Percentiles rank a stretch among this genome's conserved stretches.
phyloP scores from a whole-genome alignment of 2,113 vertebrate species.

The Phoenicopterus ruber region DNA sequence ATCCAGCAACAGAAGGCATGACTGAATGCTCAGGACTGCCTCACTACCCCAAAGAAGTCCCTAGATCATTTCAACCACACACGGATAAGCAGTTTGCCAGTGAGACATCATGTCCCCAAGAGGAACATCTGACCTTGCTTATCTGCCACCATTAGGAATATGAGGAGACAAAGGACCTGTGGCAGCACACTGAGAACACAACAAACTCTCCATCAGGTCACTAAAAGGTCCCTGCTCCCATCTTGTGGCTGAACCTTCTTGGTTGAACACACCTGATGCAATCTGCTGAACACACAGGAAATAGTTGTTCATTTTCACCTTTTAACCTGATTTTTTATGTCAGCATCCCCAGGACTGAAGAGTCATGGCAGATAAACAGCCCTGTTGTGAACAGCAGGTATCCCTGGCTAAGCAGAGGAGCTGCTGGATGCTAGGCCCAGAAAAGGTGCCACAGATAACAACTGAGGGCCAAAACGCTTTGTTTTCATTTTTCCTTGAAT shows the following conservation, averaged over 20 bases:
- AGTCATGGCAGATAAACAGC: neutral
- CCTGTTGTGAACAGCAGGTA: neutral
- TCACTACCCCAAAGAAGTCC: neutral
- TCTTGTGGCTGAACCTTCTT: neutral
- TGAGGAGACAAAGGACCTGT: neutral
- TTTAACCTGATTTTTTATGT: neutral
- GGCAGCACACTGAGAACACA: neutral
- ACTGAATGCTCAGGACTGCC: neutral
- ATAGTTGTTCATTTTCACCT: fast-evolving
- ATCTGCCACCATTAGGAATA: neutral
- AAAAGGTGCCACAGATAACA: neutral
- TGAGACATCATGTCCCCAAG: neutral
- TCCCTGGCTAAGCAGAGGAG: neutral
- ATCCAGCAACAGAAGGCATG: neutral
- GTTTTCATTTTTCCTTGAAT: neutral
- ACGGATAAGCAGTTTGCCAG: neutral
- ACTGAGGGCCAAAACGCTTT: neutral
- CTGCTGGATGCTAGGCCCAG: neutral
- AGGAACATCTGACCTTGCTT: neutral
- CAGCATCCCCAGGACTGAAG: neutral
- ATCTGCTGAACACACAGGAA: neutral
- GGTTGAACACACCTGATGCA: neutral
- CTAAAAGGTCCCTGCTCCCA: neutral
- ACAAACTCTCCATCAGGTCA: neutral
- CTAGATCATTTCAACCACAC: neutral